A percentile compares a stretch with the other conserved stretches of the same genome.
These are phyloP conservation scores for Tachysurus fulvidraco DNA, from an alignment of 2,113 vertebrate species.

Conservation along the genomic window DNA sequence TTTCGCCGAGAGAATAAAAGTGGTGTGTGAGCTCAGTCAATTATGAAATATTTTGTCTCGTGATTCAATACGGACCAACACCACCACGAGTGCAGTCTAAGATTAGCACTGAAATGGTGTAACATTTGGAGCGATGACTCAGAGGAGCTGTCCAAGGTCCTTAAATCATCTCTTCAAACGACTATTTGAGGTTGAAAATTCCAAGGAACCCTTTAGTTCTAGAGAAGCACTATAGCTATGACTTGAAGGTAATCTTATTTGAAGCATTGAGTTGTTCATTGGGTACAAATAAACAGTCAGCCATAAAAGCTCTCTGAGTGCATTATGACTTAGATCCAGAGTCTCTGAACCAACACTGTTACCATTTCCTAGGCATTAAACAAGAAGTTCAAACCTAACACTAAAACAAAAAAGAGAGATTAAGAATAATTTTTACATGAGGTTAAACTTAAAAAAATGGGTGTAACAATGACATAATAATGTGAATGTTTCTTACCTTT, in stretches of 20 bases:
- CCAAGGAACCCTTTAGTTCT: background rate
- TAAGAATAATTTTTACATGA: background rate
- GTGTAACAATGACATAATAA: background rate
- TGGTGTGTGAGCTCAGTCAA: conserved; percentile 17
- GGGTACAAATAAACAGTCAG: conserved; percentile 15
- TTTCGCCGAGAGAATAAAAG: conserved; percentile 25
- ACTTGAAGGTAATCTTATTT: background rate
- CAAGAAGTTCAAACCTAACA: background rate
- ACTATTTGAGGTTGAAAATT: background rate
- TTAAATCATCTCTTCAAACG: conserved; percentile 5
- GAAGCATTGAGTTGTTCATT: background rate
- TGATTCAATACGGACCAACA: background rate
- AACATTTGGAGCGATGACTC: conserved; percentile 1
- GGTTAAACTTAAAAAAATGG: background rate
- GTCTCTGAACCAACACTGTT: background rate
- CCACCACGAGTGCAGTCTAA: background rate
- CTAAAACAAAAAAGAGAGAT: too few relatives aligned
- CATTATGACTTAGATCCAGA: background rate
- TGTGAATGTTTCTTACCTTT: background rate
- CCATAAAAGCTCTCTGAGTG: background rate
- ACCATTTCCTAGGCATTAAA: background rate
- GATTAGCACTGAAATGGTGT: conserved; percentile 9
- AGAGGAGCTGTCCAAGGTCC: conserved; percentile 43
- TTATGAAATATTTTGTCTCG: conserved; percentile 16
- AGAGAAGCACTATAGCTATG: background rate